Conservation (phyloP, 2,113 vertebrate species). For the Cololabis saira region DNA sequence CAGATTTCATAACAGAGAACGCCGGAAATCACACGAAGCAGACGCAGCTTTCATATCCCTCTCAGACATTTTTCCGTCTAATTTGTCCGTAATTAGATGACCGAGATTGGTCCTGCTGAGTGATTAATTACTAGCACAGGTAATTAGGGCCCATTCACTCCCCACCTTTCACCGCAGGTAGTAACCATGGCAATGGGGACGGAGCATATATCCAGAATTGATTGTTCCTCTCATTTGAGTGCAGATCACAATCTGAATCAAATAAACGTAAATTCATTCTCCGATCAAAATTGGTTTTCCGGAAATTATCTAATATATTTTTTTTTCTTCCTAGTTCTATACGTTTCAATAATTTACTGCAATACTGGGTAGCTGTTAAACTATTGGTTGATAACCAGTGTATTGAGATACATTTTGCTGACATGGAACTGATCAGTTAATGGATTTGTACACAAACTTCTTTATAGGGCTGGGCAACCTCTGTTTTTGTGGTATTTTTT, state of each 20-base stretch:
- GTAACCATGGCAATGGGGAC: slow-evolving; percentile 57
- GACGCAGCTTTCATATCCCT: slow-evolving; percentile 20
- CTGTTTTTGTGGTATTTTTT: no score
- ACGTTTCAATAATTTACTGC: no score
- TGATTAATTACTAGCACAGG: slow-evolving; percentile 64
- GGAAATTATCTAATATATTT: background rate
- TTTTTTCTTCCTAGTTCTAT: no score
- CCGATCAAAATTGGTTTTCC: background rate
- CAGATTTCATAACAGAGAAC: slow-evolving; percentile 6
- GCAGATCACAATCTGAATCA: background rate
- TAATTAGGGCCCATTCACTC: slow-evolving; percentile 10
- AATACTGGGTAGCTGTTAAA: no score
- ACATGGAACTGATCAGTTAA: no score
- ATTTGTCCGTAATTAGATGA: slow-evolving; percentile 69
- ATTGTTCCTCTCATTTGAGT: slow-evolving; percentile 6
- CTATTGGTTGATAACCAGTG: no score
- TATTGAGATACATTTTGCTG: no score
- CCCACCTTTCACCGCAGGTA: background rate
- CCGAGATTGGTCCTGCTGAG: slow-evolving; percentile 59
- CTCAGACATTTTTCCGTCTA: slow-evolving; percentile 55
- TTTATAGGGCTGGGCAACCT: no score
- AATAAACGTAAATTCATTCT: background rate
- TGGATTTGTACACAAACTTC: no score
- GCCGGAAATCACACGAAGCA: slow-evolving; percentile 15
- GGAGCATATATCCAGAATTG: slow-evolving; percentile 6